A percentile compares a stretch with the other conserved stretches of the same genome.
Evolutionary conservation across 2,797 vertebrate species (phyloP).

Genomic region (Sebastes iracundus): DNA sequence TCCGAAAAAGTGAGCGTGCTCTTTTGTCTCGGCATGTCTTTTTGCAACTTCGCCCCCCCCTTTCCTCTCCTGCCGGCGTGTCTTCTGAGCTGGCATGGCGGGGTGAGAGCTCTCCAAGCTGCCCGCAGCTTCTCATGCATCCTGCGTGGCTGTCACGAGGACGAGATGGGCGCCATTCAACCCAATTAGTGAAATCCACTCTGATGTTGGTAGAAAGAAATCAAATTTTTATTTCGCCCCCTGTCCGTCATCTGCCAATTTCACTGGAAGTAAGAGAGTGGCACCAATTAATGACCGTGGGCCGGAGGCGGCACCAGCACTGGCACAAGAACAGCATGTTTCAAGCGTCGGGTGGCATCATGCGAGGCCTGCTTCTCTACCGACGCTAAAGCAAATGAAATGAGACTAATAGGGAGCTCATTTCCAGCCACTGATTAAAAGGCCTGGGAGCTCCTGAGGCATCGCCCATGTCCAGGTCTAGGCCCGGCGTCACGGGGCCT

Average conservation of each 20-base stretch:
- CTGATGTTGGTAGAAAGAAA: constrained; percentile 82
- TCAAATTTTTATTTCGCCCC: constrained; percentile 81
- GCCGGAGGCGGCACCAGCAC: constrained; percentile 83
- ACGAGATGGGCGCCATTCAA: constrained; percentile 79
- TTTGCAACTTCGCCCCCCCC: constrained; percentile 49
- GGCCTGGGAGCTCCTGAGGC: constrained; percentile 92
- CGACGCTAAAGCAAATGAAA: constrained; percentile 93
- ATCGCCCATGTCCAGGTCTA: constrained; percentile 88
- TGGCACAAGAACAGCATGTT: constrained; percentile 85
- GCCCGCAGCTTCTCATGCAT: constrained; percentile 78
- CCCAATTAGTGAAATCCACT: constrained; percentile 86
- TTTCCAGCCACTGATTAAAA: constrained; percentile 95
- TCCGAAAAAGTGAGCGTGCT: constrained; percentile 51
- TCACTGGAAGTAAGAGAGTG: constrained; percentile 91
- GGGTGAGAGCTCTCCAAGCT: constrained; percentile 77
- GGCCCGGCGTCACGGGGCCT: constrained; percentile 75
- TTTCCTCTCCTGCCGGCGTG: constrained; percentile 48
- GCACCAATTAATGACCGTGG: constrained; percentile 90
- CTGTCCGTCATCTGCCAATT: constrained; percentile 90
- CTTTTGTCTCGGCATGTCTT: constrained; percentile 70
- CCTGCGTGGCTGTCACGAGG: constrained; percentile 78
- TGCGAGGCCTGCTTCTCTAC: constrained; percentile 84
- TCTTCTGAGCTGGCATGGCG: constrained; percentile 75
- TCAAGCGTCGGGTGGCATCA: constrained; percentile 94
- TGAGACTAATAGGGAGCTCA: constrained; percentile 93